phyloP scores from a whole-genome alignment of 2,797 vertebrate species.

The Peromyscus melanophrys region DNA sequence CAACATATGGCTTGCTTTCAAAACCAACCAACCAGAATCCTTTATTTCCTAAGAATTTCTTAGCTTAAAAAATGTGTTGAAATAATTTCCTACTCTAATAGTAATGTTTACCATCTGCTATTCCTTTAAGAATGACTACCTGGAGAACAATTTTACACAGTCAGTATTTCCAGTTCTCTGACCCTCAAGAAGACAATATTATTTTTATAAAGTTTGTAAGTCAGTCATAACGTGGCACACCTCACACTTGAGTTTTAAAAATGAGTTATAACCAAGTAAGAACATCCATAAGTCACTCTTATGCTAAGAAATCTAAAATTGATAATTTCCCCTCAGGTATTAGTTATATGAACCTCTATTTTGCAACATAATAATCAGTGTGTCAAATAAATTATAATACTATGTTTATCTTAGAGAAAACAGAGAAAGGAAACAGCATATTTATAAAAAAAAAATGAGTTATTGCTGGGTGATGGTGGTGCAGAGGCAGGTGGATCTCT shows the following conservation, averaged over 20 bases:
- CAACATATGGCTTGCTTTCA: conserved; percentile 87
- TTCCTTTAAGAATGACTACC: conserved; percentile 76
- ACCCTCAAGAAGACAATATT: background rate
- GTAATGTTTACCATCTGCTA: conserved; percentile 86
- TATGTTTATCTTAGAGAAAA: background rate
- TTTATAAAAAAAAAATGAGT: background rate
- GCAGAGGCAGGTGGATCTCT: no score
- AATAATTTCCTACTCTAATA: conserved; percentile 86
- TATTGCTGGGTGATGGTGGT: no score
- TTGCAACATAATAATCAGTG: conserved; percentile 40
- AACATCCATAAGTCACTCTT: background rate
- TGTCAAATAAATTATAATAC: background rate
- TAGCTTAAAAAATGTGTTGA: conserved; percentile 84
- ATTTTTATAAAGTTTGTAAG: conserved; percentile 23
- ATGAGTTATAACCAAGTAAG: conserved; percentile 25
- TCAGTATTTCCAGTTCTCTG: background rate
- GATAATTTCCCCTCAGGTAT: background rate
- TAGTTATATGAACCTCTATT: conserved; percentile 14
- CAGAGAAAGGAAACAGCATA: background rate
- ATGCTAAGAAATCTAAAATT: conserved; percentile 41
- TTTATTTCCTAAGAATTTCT: conserved; percentile 83
- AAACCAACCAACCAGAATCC: conserved; percentile 85
- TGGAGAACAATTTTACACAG: conserved; percentile 22
- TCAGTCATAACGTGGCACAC: background rate
- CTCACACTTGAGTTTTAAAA: conserved; percentile 50